Evolutionary conservation across 2,888 invertebrate genomes (phyloP).

Genomic region (Lasioglossum calceatum): DNA sequence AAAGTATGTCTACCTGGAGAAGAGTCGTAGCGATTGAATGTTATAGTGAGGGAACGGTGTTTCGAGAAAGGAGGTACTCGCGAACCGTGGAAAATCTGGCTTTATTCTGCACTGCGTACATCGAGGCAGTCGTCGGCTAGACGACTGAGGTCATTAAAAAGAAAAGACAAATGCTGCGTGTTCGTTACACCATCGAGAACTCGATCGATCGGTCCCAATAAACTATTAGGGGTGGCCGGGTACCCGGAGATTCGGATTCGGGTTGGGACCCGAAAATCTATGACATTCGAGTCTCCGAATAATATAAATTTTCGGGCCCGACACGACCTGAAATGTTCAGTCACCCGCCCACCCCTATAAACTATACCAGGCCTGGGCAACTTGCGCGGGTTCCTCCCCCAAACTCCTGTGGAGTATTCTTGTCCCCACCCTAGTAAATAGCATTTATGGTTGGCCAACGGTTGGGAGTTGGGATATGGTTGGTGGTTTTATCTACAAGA

Average conservation of each 20-base stretch:
- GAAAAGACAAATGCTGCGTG: neutral
- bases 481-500: no score
- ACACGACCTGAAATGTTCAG: no score
- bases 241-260: no score
- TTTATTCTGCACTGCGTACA: slow-evolving; percentile 42
- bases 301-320: no score
- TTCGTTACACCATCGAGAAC: neutral
- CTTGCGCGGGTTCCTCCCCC: no score
- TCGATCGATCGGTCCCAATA: neutral
- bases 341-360: neutral
- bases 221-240: neutral
- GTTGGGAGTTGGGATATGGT: no score
- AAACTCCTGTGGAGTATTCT: no score
- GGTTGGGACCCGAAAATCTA: no score
- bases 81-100: slow-evolving; percentile 26
- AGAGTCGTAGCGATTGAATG: neutral
- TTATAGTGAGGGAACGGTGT: neutral
- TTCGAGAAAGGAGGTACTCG: neutral
- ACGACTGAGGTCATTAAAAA: neutral
- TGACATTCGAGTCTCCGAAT: no score
- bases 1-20: neutral
- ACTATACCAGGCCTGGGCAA: neutral
- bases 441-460: no score
- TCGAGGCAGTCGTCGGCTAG: neutral
- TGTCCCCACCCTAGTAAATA: no score